phyloP scores from a whole-genome alignment of 2,888 invertebrate genomes.

The Dyspetes luteomarginatus region DNA sequence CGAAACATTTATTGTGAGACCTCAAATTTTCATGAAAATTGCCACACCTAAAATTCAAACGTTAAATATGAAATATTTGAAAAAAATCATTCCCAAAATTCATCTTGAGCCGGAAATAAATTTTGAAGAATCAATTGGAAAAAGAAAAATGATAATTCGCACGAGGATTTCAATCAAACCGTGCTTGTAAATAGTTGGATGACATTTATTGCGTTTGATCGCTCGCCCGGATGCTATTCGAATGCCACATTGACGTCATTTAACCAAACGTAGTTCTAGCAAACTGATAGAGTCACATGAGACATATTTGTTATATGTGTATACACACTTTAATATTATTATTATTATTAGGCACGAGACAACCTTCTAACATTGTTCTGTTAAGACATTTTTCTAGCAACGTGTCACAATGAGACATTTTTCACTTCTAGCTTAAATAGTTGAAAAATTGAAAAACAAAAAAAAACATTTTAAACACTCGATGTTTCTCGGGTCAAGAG shows the following conservation, averaged over 20 bases:
- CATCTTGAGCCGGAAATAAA: no score
- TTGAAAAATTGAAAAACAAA: not conserved
- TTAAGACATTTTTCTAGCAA: not conserved
- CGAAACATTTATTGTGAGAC: no score
- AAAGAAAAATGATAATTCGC: no score
- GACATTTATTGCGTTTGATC: not conserved
- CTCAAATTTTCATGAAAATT: no score
- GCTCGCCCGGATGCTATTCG: not conserved
- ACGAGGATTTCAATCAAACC: conserved; percentile 18
- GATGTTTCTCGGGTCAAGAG: no score
- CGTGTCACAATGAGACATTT: not conserved
- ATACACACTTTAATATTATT: not conserved
- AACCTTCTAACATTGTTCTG: not conserved
- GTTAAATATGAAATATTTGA: no score
- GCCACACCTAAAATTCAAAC: no score
- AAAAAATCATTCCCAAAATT: no score
- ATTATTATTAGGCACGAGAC: not conserved
- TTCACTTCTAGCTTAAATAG: not conserved
- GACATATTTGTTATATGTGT: conserved; percentile 13
- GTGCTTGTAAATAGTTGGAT: not conserved
- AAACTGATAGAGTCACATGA: conserved; percentile 13
- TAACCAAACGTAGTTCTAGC: conserved; percentile 10
- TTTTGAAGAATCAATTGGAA: no score
- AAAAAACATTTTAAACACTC: no score
- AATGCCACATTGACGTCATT: conserved; percentile 30